phyloP scores from a whole-genome alignment of 2,113 vertebrate genomes.

The Melozone crissalis region DNA sequence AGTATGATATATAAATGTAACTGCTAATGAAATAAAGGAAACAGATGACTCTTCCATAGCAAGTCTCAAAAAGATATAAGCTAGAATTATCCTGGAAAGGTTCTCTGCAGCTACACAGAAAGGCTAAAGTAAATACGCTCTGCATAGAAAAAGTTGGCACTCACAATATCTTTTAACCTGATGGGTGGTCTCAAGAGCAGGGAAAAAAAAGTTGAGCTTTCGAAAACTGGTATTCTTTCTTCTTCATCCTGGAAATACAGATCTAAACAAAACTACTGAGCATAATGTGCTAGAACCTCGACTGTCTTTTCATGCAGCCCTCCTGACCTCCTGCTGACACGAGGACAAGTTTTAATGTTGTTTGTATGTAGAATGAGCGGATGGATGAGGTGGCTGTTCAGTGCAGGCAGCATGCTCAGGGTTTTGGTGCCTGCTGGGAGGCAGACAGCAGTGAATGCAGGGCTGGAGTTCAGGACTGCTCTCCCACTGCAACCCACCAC shows the following conservation, averaged over 20 bases:
- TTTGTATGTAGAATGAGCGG: not conserved
- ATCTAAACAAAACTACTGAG: not conserved
- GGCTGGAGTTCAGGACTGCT: not conserved
- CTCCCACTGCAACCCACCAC: not conserved
- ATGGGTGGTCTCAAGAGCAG: not conserved
- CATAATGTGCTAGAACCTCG: not conserved
- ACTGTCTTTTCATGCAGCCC: not conserved
- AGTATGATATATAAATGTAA: not conserved
- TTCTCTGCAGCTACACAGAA: not conserved
- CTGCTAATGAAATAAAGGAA: slow-evolving; percentile 24
- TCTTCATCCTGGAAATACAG: not conserved
- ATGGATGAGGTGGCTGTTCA: not conserved
- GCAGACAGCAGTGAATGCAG: not conserved
- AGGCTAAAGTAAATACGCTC: not conserved
- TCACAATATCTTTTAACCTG: not conserved
- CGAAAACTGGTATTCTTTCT: not conserved
- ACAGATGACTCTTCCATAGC: not conserved
- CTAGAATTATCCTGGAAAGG: not conserved
- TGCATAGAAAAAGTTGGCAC: not conserved
- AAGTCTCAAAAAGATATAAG: not conserved
- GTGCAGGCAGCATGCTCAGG: not conserved
- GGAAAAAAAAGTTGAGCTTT: not conserved
- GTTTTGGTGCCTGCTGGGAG: not conserved
- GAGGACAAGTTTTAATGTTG: not conserved
- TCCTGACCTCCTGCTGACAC: not conserved